Percentiles rank a stretch among this genome's conserved stretches.
These are phyloP conservation scores for Lithophane ornitopus DNA, from an alignment of 2,888 invertebrate species.

Conservation along the genomic window DNA sequence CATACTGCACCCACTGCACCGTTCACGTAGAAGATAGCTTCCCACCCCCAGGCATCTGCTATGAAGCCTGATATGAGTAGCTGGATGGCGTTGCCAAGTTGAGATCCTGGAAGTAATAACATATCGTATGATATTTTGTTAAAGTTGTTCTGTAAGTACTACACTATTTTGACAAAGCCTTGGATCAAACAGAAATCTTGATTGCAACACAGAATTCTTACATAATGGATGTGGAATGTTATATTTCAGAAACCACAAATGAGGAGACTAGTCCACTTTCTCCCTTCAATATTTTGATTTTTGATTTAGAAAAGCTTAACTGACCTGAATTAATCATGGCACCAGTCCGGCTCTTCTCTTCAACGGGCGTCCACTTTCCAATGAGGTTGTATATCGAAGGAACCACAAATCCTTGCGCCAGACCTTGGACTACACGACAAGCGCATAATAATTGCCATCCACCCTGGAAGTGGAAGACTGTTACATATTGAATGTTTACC, in stretches of 20 bases:
- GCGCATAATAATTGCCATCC: conserved; percentile 91
- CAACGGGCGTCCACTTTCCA: conserved; percentile 92
- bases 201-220: background rate
- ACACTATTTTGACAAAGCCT: background rate
- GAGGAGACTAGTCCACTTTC: background rate
- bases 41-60: conserved; percentile 91
- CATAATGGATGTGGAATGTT: background rate
- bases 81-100: conserved; percentile 91
- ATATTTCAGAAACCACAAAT: background rate
- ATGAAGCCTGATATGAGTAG: conserved; percentile 87
- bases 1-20: conserved; percentile 90
- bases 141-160: background rate
- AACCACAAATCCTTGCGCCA: conserved; percentile 84
- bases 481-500: background rate
- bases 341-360: conserved; percentile 92
- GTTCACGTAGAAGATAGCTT: conserved; percentile 92
- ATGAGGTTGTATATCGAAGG: conserved; percentile 91
- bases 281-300: background rate
- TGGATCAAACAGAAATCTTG: background rate
- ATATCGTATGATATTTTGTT: background rate
- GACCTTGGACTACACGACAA: conserved; percentile 91
- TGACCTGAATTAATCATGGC: conserved; percentile 89
- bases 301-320: background rate
- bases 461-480: conserved; percentile 74
- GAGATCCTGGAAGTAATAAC: conserved; percentile 82